Conservation (phyloP, 2,888 invertebrate genomes). For the Ariolimax columbianus region DNA sequence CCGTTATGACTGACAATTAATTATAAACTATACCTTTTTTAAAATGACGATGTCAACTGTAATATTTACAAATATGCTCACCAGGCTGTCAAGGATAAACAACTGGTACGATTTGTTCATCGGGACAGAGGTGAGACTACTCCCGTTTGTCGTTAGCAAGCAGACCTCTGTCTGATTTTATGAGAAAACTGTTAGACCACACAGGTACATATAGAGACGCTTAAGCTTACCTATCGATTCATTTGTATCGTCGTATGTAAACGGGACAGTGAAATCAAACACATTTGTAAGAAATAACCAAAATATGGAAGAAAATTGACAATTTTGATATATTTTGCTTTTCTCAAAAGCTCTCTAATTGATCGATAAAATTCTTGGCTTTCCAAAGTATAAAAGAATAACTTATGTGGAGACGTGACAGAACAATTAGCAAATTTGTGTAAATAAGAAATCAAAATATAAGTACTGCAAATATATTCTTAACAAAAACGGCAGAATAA, state of each 20-base stretch:
- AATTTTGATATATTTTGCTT: constrained; percentile 30
- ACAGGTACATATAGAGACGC: background rate
- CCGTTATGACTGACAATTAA: too few species aligned
- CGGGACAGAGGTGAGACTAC: too few species aligned
- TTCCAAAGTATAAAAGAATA: constrained; percentile 17
- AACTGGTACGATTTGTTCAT: too few species aligned
- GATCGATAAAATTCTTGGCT: constrained; percentile 53
- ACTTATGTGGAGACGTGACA: background rate
- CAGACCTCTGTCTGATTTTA: background rate
- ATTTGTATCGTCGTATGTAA: background rate
- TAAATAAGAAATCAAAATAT: background rate
- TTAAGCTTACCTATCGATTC: background rate
- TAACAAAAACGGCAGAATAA: too few species aligned
- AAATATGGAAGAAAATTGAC: background rate
- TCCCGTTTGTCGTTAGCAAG: too few species aligned
- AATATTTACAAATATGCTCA: too few species aligned
- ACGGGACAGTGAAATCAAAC: background rate
- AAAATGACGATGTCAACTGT: too few species aligned
- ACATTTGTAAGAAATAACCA: background rate
- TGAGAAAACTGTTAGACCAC: background rate
- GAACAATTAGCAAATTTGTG: background rate
- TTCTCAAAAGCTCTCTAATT: constrained; percentile 44
- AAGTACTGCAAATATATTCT: too few species aligned
- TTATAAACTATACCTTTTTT: too few species aligned
- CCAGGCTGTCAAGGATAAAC: too few species aligned